Evolutionary conservation across 2,888 invertebrate genomes (phyloP), one percentile per base, ranked within the genome.

Genomic region (Thymelicus sylvestris): DNA sequence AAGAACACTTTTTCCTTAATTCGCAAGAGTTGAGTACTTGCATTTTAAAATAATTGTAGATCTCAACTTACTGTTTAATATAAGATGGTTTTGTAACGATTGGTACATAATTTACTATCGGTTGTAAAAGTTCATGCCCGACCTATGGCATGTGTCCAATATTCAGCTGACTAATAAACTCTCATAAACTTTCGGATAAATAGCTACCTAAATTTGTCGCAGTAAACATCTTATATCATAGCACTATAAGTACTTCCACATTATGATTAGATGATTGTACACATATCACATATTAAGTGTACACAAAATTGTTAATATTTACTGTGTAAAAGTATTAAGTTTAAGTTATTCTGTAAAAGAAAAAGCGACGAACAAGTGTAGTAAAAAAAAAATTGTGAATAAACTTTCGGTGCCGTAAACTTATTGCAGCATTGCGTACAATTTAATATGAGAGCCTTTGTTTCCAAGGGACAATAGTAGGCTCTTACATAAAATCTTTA

Each of bases 381-480:
- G 38, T 75, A 72, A 73, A 71, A 66, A 61, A 62, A 68, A 69
- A 69, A 59, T 66, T 61, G 24, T 44, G 44, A 52, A 3, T 65
- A 41, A 64, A 44, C 50, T 41, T 65, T 70, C 50, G 31, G 31
- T 31, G 31, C 3, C 31, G 31, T 31, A 5, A 3, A 31, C 31
- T 31, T 55, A 38, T 60, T 60, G 48, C 70, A 60, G 65, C 57
- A 70, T 70, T 70, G 70, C 60, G 70, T 70, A 60, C 63, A 64
- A 70, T 50, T 69, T 64, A 50, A 65, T 64, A 39, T 60, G 10
- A 60, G 50, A 67, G 60, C 70, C 57, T 70, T 70, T 70, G 65
- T 70, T 60, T 52, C 24, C 39, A 24, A 41, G n/a, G 59, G 41
- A 52, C 39, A 61, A 70, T 70, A 65, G 60, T 24, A 50, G 13